Base-by-base conservation (phyloP, 2,113 vertebrate genomes). In the Ciconia boyciana region DNA sequence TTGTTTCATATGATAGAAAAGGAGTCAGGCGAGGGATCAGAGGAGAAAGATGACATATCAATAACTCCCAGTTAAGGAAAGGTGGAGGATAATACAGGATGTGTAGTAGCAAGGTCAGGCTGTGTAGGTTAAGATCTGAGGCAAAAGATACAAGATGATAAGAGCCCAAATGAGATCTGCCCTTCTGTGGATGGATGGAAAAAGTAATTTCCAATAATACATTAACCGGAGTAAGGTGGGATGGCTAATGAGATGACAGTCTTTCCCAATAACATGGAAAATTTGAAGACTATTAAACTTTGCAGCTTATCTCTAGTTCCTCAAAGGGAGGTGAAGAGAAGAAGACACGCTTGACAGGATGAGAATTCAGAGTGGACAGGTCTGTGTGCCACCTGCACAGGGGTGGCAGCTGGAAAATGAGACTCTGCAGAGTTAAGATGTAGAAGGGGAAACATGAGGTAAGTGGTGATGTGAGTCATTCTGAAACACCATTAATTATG, bases 391-490 rank as follows among this genome's bases (percentile, higher is more conserved):
- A 64, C 81, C 87, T 85, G 88, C 62, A 52, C 14, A 31, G 29
- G 39, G 32, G 4, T 65, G 72, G 66, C 43, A 69, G 79, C 25
- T 83, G 85, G 88, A 83, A 94, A 95, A 62, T 16, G 25, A 57
- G 75, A 34, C 55, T 32, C 9, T 18, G 48, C 34, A 71, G 32
- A 55, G 62, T 17, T 34, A 65, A 86, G 90, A 69, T 43, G 75
- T 13, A 61, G 92, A 87, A 90, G 60, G 79, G 71, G 86, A 90
- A 88, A 52, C n/a, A 48, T 78, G 93, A 95, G 60, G 32, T 89
- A 39, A 87, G 61, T 55, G 77, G 11, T 64, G 69, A 55, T 78
- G 52, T 91, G 91, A 95, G 72, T 94, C 87, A 87, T 54, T 78
- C 77, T 78, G 39, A 64, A 81, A 84, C 91, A 91, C 80, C 64